phyloP scores from a whole-genome alignment of 2,888 invertebrate species.

The Cantharis lateralis region DNA sequence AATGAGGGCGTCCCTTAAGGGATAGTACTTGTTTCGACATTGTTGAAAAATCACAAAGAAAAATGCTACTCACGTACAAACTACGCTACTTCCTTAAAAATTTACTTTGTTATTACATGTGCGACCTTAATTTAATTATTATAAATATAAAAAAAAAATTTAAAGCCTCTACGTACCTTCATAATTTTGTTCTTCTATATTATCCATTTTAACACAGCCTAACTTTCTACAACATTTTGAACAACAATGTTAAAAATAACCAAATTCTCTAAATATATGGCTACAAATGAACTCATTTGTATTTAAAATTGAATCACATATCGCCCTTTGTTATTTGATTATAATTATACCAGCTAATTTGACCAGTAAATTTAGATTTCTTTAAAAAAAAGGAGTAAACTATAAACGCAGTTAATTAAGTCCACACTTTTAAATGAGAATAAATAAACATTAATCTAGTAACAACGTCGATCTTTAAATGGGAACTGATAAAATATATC shows the following conservation, averaged over 20 bases:
- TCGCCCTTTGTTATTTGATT: background rate
- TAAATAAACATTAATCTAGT: background rate
- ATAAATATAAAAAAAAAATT: background rate
- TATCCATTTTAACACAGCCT: background rate
- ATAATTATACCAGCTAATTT: background rate
- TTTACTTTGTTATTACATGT: background rate
- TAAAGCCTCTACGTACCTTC: background rate
- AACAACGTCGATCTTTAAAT: slow-evolving; percentile 4
- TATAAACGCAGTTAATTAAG: background rate
- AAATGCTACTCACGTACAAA: background rate
- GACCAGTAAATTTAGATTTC: background rate
- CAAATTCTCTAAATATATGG: background rate
- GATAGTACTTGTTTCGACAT: background rate
- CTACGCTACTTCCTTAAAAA: background rate
- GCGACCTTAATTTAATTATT: background rate
- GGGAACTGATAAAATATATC: slow-evolving; percentile 5
- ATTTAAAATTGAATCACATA: background rate
- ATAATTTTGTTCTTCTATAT: background rate
- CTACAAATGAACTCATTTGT: background rate
- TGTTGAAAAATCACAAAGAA: background rate
- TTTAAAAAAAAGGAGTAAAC: background rate
- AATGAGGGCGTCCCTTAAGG: background rate
- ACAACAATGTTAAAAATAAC: background rate
- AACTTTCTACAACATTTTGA: background rate
- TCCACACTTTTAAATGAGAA: background rate